phyloP scores from a whole-genome alignment of 2,888 invertebrate genomes.

The Heterodera filipjevi region DNA sequence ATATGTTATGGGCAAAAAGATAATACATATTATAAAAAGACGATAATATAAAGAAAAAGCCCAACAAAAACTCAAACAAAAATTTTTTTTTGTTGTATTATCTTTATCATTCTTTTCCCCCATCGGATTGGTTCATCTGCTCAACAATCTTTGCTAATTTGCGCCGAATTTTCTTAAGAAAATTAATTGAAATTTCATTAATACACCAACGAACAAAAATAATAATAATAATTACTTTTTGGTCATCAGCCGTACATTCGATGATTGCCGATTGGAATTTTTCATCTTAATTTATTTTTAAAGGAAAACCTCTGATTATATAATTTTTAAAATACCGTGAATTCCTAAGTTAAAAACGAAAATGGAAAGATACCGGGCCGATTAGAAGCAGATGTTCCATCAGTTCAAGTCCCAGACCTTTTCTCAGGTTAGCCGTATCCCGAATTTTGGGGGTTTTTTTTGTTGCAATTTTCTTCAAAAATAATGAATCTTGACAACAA shows the following conservation, averaged over 20 bases:
- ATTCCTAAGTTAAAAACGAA: neutral
- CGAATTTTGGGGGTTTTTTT: too few species aligned
- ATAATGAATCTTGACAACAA: too few species aligned
- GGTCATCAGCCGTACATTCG: conserved; percentile 12
- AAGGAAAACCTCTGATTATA: too few species aligned
- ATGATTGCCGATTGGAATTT: conserved; percentile 23
- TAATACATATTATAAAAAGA: too few species aligned
- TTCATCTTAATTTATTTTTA: neutral
- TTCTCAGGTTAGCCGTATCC: too few species aligned
- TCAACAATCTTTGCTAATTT: neutral
- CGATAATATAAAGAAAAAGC: too few species aligned
- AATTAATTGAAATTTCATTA: neutral
- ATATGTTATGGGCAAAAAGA: too few species aligned
- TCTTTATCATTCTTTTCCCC: neutral
- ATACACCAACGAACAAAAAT: neutral
- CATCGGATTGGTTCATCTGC: neutral
- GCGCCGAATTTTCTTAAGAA: neutral
- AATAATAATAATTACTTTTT: conserved; percentile 6
- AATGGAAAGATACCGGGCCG: too few species aligned
- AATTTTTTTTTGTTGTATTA: neutral
- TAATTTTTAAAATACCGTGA: neutral
- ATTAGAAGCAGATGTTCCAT: too few species aligned
- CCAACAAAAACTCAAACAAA: too few species aligned
- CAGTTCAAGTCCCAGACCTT: too few species aligned
- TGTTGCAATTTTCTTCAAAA: too few species aligned